Evolutionary conservation across 2,797 vertebrate genomes (phyloP).

Genomic region (Nothura maculosa): DNA sequence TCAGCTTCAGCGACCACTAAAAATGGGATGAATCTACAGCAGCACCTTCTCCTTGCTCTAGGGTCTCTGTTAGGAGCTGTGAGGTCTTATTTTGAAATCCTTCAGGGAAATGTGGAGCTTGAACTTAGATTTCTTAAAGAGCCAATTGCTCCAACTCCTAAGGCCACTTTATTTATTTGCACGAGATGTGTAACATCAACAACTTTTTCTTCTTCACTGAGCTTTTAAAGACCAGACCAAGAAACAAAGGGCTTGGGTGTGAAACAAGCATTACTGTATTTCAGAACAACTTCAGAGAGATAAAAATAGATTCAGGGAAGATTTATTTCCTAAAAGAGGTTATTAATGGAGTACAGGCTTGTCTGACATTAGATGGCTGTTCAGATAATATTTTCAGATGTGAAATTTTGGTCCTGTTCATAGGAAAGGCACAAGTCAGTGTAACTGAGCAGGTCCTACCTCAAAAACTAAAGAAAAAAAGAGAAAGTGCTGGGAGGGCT

Average conservation of each 20-base stretch:
- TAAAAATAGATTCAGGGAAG: background rate
- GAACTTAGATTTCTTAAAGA: background rate
- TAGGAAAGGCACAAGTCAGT: background rate
- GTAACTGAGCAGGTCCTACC: background rate
- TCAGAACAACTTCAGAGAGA: background rate
- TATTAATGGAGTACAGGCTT: background rate
- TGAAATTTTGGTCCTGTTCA: background rate
- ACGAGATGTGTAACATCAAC: background rate
- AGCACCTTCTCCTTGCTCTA: background rate
- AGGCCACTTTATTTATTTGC: background rate
- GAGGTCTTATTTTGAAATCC: background rate
- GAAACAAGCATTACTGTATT: background rate
- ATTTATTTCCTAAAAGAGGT: background rate
- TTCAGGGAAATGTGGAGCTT: background rate
- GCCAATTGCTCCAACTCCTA: accelerated
- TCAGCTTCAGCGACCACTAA: background rate
- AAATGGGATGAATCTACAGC: background rate
- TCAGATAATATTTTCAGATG: background rate
- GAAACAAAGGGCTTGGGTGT: accelerated
- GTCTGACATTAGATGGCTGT: background rate
- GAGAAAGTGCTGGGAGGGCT: background rate
- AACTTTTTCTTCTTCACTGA: background rate
- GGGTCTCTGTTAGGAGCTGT: background rate
- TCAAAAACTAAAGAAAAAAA: background rate
- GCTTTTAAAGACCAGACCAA: background rate